A percentile compares a stretch with the other conserved stretches of the same genome.
Conservation (phyloP, 2,113 vertebrate genomes). For the Cottus gobio region DNA sequence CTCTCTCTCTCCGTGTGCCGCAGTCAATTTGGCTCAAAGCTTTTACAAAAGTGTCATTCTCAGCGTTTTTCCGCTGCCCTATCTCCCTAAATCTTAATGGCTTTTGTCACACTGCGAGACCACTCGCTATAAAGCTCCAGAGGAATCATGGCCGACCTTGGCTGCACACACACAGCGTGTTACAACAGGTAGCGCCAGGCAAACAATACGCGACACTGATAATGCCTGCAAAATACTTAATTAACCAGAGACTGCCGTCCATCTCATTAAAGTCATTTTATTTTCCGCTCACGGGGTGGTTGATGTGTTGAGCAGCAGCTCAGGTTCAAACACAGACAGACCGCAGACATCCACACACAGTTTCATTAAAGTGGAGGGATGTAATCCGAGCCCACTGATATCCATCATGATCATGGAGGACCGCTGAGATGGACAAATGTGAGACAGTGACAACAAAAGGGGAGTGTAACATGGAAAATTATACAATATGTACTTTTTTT, state of each 20-base stretch:
- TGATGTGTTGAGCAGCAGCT: slow-evolving; percentile 4
- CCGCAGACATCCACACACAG: background rate
- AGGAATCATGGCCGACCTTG: slow-evolving; percentile 69
- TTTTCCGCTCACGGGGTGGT: background rate
- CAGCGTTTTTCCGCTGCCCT: slow-evolving; percentile 68
- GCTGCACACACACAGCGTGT: slow-evolving; percentile 24
- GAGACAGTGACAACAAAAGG: background rate
- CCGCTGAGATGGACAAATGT: background rate
- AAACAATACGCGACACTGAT: slow-evolving; percentile 30
- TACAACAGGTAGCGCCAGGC: slow-evolving; percentile 36
- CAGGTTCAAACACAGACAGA: slow-evolving; percentile 13
- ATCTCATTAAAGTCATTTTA: background rate
- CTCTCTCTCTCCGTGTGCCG: slow-evolving; percentile 21
- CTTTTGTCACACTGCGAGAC: slow-evolving; percentile 77
- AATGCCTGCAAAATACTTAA: background rate
- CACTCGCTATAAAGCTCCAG: slow-evolving; percentile 46
- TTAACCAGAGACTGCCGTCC: background rate
- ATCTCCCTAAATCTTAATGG: slow-evolving; percentile 81
- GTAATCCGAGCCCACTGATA: slow-evolving; percentile 16
- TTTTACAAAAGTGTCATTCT: slow-evolving; percentile 72
- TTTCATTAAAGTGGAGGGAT: slow-evolving; percentile 25
- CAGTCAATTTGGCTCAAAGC: slow-evolving; percentile 71
- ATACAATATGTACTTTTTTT: too few species aligned
- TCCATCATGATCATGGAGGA: slow-evolving; percentile 5
- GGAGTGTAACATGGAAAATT: background rate